phyloP scores from a whole-genome alignment of 2,888 invertebrate genomes.

The Strigamia transsilvanica region DNA sequence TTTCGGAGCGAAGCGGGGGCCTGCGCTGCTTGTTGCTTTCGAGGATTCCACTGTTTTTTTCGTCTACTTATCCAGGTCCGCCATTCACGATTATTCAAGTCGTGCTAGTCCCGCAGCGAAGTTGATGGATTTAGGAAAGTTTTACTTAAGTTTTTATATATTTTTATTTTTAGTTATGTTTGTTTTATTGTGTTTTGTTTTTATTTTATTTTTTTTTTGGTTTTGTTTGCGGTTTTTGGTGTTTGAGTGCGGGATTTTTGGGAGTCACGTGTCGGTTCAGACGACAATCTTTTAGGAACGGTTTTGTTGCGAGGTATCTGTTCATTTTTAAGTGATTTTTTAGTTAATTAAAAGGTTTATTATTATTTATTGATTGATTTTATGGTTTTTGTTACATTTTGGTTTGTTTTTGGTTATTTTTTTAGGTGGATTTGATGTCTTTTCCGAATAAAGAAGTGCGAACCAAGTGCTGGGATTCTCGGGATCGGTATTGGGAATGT shows the following conservation, averaged over 20 bases:
- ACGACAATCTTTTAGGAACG: neutral
- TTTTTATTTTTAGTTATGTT: neutral
- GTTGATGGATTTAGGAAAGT: neutral
- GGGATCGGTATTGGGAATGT: constrained; percentile 91
- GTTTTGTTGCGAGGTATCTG: neutral
- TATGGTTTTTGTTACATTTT: neutral
- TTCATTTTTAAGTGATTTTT: neutral
- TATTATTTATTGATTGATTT: neutral
- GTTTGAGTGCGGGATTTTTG: neutral
- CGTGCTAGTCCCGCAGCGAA: neutral
- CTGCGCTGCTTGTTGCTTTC: neutral
- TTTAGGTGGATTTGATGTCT: constrained; percentile 52
- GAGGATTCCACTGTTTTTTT: neutral
- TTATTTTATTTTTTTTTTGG: neutral
- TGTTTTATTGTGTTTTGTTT: neutral
- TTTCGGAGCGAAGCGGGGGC: neutral
- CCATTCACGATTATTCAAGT: constrained; percentile 16
- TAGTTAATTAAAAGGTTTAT: neutral
- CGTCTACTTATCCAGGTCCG: neutral
- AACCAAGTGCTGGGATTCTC: constrained; percentile 81
- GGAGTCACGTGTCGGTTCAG: neutral
- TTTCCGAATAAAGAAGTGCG: constrained; percentile 82
- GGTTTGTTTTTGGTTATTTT: neutral
- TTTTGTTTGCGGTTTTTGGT: neutral
- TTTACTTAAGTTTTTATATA: neutral